These are phyloP conservation scores for Eulemur coronatus DNA, from an alignment of 2,797 vertebrate genomes.

Conservation along the genomic window DNA sequence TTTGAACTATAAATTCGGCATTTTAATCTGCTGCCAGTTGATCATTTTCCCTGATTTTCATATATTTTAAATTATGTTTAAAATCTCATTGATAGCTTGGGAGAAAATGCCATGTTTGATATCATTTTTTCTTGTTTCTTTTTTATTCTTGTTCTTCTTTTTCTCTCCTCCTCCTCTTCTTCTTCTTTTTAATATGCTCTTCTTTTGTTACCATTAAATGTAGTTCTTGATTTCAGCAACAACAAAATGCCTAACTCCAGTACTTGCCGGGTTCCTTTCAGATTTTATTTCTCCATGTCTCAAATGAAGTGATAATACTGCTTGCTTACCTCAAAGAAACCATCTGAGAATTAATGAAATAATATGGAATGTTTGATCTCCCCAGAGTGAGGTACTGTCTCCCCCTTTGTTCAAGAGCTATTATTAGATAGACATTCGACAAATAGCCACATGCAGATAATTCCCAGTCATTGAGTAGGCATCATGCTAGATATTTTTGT, in stretches of 20 bases:
- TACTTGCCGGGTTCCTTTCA: neutral
- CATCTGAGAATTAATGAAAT: constrained; percentile 34
- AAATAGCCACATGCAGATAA: neutral
- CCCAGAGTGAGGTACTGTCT: neutral
- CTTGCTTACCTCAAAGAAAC: neutral
- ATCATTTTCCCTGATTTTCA: neutral
- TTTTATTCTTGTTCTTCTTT: neutral
- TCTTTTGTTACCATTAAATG: neutral
- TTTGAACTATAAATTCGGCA: neutral
- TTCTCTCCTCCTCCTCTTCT: neutral
- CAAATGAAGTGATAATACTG: neutral
- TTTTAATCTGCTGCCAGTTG: neutral
- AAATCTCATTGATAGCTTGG: neutral
- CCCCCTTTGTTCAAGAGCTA: constrained; percentile 41
- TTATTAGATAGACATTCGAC: constrained; percentile 6
- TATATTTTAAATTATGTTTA: constrained; percentile 1
- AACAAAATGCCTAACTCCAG: neutral
- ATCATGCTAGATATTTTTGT: constrained; percentile 17
- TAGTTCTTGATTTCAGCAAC: neutral
- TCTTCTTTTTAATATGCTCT: neutral
- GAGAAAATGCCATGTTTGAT: neutral
- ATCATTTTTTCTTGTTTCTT: neutral
- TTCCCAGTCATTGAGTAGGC: neutral
- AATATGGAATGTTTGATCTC: constrained; percentile 4
- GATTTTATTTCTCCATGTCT: neutral